Percentiles rank a stretch among this genome's conserved stretches.
phyloP scores from a whole-genome alignment of 2,113 vertebrate species.

The Saguinus imperator region DNA sequence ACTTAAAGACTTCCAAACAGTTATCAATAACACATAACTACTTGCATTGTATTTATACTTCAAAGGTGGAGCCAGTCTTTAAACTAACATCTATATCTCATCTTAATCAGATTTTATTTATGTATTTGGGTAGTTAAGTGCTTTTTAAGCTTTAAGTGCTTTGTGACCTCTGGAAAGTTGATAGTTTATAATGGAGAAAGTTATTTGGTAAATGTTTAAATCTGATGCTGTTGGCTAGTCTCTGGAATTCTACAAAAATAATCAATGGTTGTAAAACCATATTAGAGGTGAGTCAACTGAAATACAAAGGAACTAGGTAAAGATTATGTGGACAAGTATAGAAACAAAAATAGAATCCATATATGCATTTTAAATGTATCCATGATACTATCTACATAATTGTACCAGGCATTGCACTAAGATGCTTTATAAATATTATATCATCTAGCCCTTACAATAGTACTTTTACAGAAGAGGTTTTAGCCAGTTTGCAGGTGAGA shows the following conservation, averaged over 20 bases:
- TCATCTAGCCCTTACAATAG: not conserved
- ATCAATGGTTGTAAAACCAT: not conserved
- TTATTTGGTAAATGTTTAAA: not conserved
- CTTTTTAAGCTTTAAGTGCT: not conserved
- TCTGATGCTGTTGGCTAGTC: not conserved
- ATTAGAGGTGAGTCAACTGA: slow-evolving; percentile 13
- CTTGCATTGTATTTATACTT: slow-evolving; percentile 37
- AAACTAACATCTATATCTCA: not conserved
- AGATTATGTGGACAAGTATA: not conserved
- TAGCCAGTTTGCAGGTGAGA: not conserved
- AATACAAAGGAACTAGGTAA: not conserved
- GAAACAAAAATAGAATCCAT: not conserved
- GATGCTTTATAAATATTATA: not conserved
- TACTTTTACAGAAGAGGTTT: not conserved
- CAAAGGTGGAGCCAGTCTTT: not conserved
- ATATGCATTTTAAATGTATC: not conserved
- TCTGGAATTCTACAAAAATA: not conserved
- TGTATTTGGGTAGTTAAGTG: not conserved
- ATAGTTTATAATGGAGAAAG: slow-evolving; percentile 16
- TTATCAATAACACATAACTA: slow-evolving; percentile 58
- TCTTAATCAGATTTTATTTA: slow-evolving; percentile 4
- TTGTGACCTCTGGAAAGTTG: not conserved
- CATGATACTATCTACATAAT: not conserved
- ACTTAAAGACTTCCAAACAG: slow-evolving; percentile 45
- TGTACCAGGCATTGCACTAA: not conserved